Base-by-base conservation (phyloP, 2,797 vertebrate species). In the Hemibagrus guttatus region DNA sequence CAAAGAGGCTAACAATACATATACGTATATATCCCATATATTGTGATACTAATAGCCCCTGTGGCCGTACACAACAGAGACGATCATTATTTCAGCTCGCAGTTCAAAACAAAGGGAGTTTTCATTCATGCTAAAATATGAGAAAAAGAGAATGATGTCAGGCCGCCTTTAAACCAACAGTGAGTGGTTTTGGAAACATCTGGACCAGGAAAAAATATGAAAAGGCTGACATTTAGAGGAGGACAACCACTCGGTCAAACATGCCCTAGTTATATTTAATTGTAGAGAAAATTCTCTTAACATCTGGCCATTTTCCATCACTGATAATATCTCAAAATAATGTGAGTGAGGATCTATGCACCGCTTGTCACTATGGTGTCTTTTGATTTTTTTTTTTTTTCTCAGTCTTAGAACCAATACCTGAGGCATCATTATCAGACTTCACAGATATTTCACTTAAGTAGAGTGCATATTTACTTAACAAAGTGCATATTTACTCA, bases 1-100 rank as follows among this genome's bases (percentile, higher is more conserved):
- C 21, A 17, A 35, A 28, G 14, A 81, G 61, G 79, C 63, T 31
- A 86, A 84, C 59, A 89, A 86, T 85, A 81, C 76, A 74, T 87
- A 59, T 42, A 6, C 64, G 75, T 80, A 85, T 84, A 54, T 58
- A 85, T 80, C 71, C 61, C 11, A 81, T 59, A 82, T 84, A 52
- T 58, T 52, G 59, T 75, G n/a, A 74, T 81, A 74, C 7, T 13
- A 52, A 86, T 59, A 87, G 49, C 52, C 79, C 59, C 59, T 11
- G 54, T 23, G 35, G 88, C 58, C 61, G 28, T n/a, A 42, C 58
- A 58, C 49, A 23, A 42, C 2, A n/a, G 39, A 82, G 66, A 72
- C 78, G 75, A 59, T 84, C 85, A 82, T 80, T 84, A 71, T 75
- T 39, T 35, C 58, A 75, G 81, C 54, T 58, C 52, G 42, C 69